Evolutionary conservation across 2,797 vertebrate genomes (phyloP), one percentile per base, ranked within the genome.

Genomic region (Sebastes minor): DNA sequence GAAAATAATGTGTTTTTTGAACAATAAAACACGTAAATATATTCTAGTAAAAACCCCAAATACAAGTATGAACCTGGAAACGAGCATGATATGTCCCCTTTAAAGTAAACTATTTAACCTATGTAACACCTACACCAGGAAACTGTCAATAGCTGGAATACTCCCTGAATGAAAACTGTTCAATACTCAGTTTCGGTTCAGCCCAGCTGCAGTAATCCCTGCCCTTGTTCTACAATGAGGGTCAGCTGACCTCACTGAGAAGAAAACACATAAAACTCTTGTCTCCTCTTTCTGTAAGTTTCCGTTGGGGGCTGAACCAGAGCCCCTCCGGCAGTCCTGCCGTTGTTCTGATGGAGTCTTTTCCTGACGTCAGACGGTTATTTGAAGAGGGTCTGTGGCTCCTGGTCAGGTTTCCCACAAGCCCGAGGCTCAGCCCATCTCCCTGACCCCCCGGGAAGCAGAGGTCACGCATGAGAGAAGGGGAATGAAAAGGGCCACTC

Each of bases 381-480:
- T 93, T 91, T 91, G 90, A 90, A 89, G 89, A 88, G 84, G 79
- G 69, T 80, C 79, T 14, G 1, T 35, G 71, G 80, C 78, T 92
- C 85, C 89, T 81, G 89, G 85, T 93, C 89, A 82, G 85, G 93
- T 94, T 94, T 95, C 94, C 89, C 90, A 90, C 82, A 85, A 86
- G 84, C 80, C 76, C 27, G 25, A 86, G 73, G 42, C 80, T 74
- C 81, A 23, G 67, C 85, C 81, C 85, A 65, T 74, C 89, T 84
- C 74, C 56, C 87, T 78, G 81, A 93, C 85, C 93, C 91, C 84
- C 81, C 1, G 68, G 83, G 86, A 82, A 72, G 71, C 78, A 55
- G 80, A 90, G 95, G 94, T 96, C 92, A 94, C 55, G 89, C 91
- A 88, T 93, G 90, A 94, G 90, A 91, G 93, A 85, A 72, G 81